phyloP scores from a whole-genome alignment of 2,113 vertebrate genomes.

The Anoplopoma fimbria region DNA sequence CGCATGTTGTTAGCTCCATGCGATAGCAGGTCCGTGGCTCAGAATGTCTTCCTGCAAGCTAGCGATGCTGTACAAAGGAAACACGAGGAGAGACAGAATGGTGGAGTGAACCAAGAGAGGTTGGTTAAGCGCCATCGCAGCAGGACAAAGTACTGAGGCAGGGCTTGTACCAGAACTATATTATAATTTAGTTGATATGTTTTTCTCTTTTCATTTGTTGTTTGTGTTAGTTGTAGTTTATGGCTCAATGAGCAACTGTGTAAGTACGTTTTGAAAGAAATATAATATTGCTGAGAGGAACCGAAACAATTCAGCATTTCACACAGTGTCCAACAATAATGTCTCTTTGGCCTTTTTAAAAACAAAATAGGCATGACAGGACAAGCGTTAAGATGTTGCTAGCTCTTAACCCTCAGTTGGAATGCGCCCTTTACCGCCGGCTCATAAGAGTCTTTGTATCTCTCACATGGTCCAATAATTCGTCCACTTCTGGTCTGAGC shows the following conservation, averaged over 20 bases:
- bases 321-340: too few species aligned
- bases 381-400: background rate
- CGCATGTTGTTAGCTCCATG: slow-evolving; percentile 27
- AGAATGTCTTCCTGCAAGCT: slow-evolving; percentile 20
- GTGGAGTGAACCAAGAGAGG: background rate
- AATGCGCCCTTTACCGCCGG: background rate
- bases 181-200: background rate
- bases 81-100: background rate
- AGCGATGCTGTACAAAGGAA: background rate
- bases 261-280: background rate
- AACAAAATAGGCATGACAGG: background rate
- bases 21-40: background rate
- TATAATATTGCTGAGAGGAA: background rate
- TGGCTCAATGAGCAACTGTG: background rate
- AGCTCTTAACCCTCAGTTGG: background rate
- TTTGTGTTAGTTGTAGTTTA: background rate
- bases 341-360: too few species aligned
- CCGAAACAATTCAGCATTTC: background rate
- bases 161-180: background rate
- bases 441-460: background rate
- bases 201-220: background rate
- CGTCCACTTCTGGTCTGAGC: background rate
- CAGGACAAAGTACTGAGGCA: background rate
- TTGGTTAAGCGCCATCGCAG: slow-evolving; percentile 12
- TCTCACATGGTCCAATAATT: background rate